Evolutionary conservation across 1,140 invertebrate genomes (phyloP).

Genomic region (Eupeodes corollae): DNA sequence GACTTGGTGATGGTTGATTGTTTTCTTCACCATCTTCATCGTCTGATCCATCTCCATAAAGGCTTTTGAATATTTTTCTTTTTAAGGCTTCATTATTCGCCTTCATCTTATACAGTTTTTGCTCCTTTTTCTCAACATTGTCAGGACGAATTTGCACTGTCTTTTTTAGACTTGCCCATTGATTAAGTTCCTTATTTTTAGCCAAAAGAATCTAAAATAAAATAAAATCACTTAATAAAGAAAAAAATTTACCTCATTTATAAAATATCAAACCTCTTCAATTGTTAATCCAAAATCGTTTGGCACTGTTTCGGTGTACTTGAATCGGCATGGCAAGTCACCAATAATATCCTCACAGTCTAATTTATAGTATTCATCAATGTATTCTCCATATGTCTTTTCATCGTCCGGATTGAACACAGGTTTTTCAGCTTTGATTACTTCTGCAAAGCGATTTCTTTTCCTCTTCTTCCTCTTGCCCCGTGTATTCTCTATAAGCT

Average conservation of each 20-base stretch:
- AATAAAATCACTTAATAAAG: conserved; percentile 1
- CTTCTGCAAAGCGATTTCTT: conserved; percentile 58
- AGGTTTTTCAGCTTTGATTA: conserved; percentile 61
- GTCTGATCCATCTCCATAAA: conserved; percentile 50
- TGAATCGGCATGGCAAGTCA: conserved; percentile 83
- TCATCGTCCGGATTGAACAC: conserved; percentile 67
- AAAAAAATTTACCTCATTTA: not conserved
- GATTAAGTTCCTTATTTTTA: conserved; percentile 86
- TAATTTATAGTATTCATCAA: conserved; percentile 88
- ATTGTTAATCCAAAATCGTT: conserved; percentile 86
- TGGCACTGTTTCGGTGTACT: conserved; percentile 77
- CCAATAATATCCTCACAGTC: conserved; percentile 92
- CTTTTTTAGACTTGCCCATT: conserved; percentile 89
- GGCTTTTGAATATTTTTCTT: conserved; percentile 72
- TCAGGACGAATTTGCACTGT: conserved; percentile 67
- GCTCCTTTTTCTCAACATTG: conserved; percentile 69
- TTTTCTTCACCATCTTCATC: conserved; percentile 13
- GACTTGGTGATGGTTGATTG: too few species aligned
- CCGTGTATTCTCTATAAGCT: conserved; percentile 46
- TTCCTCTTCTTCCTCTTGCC: conserved; percentile 50
- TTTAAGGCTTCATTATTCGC: conserved; percentile 61
- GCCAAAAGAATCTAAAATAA: conserved; percentile 70
- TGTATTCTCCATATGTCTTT: conserved; percentile 73
- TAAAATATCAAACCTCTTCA: conserved; percentile 60
- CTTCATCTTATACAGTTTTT: conserved; percentile 63